Conservation (phyloP, 2,797 vertebrate species). For the Delichon dasypus region DNA sequence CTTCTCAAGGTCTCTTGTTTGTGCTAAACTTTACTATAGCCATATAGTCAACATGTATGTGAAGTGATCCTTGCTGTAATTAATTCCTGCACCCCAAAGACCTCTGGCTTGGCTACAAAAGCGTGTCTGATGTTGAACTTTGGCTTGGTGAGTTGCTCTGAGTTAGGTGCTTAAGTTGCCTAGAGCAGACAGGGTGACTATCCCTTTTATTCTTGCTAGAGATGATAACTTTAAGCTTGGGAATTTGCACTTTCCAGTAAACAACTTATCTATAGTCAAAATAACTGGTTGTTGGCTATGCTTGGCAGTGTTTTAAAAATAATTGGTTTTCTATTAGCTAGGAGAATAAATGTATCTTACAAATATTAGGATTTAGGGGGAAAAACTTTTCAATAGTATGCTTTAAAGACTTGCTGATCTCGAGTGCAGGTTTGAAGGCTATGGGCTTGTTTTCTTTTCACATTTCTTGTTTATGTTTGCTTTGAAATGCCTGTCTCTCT, state of each 20-base stretch:
- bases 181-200: neutral
- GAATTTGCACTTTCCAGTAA: neutral
- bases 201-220: neutral
- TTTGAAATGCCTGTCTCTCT: neutral
- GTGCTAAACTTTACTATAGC: neutral
- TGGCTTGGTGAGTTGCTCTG: neutral
- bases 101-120: neutral
- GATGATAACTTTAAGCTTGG: neutral
- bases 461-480: neutral
- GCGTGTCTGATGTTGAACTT: neutral
- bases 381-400: neutral
- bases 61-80: rapidly evolving
- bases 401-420: neutral
- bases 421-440: neutral
- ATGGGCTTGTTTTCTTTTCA: neutral
- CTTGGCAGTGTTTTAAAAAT: neutral
- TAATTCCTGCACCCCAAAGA: neutral
- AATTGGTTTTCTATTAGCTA: neutral
- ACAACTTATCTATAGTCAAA: neutral
- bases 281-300: neutral
- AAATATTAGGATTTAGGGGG: neutral
- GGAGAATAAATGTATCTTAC: neutral
- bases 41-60: neutral
- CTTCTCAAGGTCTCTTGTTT: neutral
- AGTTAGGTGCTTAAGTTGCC: neutral